Conservation (phyloP, 2,797 vertebrate genomes). For the Chaetophractus vellerosus region DNA sequence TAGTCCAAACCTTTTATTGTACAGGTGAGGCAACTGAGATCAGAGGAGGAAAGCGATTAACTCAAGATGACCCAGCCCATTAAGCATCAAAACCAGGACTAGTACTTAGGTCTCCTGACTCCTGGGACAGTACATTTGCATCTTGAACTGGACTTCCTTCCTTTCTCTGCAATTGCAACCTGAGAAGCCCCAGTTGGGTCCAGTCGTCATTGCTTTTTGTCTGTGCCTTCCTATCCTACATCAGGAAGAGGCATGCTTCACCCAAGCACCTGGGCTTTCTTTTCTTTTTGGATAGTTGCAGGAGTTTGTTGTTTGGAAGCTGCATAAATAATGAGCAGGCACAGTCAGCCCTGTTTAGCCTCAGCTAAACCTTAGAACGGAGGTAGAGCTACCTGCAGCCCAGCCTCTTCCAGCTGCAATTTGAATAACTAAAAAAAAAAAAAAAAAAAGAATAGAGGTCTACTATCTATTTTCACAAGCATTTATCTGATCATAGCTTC, state of each 20-base stretch:
- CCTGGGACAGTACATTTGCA: background rate
- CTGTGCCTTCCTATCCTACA: conserved; percentile 70
- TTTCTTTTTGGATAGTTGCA: conserved; percentile 71
- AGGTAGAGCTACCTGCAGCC: conserved; percentile 67
- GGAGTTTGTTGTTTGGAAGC: conserved; percentile 73
- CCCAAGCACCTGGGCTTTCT: conserved; percentile 19
- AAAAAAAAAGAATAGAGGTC: conserved; percentile 76
- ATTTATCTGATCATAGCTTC: conserved; percentile 87
- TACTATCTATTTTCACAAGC: conserved; percentile 86
- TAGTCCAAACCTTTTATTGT: background rate
- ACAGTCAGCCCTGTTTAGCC: conserved; percentile 40
- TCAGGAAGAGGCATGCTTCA: conserved; percentile 73
- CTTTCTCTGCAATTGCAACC: background rate
- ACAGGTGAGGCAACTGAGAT: background rate
- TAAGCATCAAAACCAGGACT: background rate
- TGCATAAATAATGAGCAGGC: conserved; percentile 80
- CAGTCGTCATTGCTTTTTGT: conserved; percentile 67
- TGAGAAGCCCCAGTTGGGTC: conserved; percentile 30
- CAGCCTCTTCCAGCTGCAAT: conserved; percentile 83
- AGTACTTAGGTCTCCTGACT: background rate
- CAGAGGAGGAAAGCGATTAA: background rate
- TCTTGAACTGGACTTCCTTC: conserved; percentile 69
- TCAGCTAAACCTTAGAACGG: conserved; percentile 80
- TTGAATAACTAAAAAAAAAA: conserved; percentile 80
- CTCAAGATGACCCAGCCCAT: background rate